Evolutionary conservation across 2,797 vertebrate genomes (phyloP).

Genomic region (Sebastes diploproa): DNA sequence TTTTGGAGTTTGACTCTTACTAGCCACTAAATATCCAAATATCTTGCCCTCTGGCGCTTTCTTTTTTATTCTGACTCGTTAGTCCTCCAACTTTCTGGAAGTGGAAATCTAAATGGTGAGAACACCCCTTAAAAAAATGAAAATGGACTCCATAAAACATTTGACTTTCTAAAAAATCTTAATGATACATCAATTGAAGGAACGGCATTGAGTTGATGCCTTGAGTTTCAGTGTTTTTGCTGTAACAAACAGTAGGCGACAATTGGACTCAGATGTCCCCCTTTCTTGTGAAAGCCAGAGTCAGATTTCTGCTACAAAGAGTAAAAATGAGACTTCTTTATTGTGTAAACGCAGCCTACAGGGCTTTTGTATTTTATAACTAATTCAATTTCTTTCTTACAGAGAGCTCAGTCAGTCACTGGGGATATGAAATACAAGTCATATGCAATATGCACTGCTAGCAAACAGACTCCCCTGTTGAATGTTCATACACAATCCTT

Average conservation of each 20-base stretch:
- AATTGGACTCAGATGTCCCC: background rate
- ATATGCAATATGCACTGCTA: background rate
- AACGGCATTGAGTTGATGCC: background rate
- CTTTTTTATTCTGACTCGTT: background rate
- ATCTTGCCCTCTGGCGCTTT: background rate
- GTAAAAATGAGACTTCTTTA: too few species aligned
- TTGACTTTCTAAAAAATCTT: background rate
- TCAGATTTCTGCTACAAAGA: too few species aligned
- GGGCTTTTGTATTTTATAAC: too few species aligned
- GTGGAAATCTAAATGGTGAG: background rate
- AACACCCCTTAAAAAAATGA: background rate
- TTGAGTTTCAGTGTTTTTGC: background rate
- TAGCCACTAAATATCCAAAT: background rate
- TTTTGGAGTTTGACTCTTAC: background rate
- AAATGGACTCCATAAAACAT: background rate
- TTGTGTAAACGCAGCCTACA: too few species aligned
- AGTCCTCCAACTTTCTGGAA: background rate
- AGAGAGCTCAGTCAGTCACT: constrained; percentile 1
- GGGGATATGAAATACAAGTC: constrained; percentile 2
- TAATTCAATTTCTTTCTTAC: background rate
- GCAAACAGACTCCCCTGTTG: background rate
- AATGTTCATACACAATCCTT: too few species aligned
- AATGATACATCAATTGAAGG: background rate
- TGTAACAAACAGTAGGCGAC: background rate
- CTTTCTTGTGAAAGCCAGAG: too few species aligned